Evolutionary conservation across 2,113 vertebrate species (phyloP).

Genomic region (Laticauda laticaudata): DNA sequence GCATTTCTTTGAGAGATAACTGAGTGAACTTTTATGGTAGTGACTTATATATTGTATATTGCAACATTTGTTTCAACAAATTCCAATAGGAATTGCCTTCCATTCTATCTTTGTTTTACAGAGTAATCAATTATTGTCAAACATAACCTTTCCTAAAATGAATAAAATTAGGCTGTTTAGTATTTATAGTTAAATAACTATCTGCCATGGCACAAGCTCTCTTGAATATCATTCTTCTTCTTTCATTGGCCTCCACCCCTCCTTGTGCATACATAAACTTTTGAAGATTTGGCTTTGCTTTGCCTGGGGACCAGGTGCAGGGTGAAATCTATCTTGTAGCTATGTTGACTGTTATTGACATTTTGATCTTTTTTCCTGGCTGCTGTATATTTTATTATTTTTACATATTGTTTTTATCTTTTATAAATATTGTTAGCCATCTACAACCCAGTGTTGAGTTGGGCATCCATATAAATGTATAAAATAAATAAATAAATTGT

Average conservation of each 20-base stretch:
- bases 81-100: background rate
- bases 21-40: background rate
- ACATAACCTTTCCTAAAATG: background rate
- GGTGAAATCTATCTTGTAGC: background rate
- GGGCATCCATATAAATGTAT: background rate
- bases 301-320: background rate
- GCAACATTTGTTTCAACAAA: background rate
- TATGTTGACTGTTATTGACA: background rate
- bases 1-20: conserved; percentile 18
- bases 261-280: background rate
- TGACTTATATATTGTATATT: background rate
- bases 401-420: background rate
- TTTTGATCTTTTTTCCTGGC: background rate
- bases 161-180: background rate
- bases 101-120: background rate
- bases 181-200: background rate
- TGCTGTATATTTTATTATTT: background rate
- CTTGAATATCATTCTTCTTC: background rate
- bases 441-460: background rate
- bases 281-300: background rate
- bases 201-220: background rate
- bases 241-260: background rate
- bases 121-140: background rate
- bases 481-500: conserved; percentile 15
- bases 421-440: conserved; percentile 18